A percentile compares a stretch with the other conserved stretches of the same genome.
Evolutionary conservation across 1,140 invertebrate genomes (phyloP).

Genomic region (Coenobita brevimanus): DNA sequence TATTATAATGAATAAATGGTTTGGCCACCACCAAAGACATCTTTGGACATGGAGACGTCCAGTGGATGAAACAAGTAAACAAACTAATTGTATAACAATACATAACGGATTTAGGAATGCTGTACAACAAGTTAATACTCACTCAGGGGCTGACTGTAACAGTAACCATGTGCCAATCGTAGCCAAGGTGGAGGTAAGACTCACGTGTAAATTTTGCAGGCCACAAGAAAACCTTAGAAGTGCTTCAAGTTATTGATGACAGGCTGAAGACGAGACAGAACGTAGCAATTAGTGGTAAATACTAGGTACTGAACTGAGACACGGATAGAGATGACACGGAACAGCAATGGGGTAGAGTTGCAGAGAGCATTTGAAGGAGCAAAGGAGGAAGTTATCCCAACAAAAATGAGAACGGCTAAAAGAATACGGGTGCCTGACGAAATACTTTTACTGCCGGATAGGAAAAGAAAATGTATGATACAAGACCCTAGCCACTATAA

Average conservation of each 20-base stretch:
- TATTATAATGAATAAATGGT: constrained; percentile 3
- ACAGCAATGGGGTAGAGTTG: not conserved
- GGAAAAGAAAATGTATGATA: not conserved
- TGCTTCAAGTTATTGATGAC: not conserved
- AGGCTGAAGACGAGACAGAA: not conserved
- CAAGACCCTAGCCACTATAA: not conserved
- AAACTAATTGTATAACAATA: too few relatives aligned
- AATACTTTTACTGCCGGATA: constrained; percentile 5
- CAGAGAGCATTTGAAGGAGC: not conserved
- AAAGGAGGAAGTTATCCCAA: not conserved
- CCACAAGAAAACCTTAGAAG: too few relatives aligned
- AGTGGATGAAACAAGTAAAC: not conserved
- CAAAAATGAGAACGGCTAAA: constrained; percentile 7
- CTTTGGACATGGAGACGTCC: constrained; percentile 5
- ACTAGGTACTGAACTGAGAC: not conserved
- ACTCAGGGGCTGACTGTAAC: not conserved
- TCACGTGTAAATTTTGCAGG: not conserved
- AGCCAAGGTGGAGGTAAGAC: not conserved
- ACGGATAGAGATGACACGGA: not conserved
- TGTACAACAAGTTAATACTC: not conserved
- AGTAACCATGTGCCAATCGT: too few relatives aligned
- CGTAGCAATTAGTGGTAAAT: not conserved
- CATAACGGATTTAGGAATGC: too few relatives aligned
- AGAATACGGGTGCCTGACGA: not conserved
- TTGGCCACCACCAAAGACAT: not conserved